Percentiles rank a stretch among this genome's conserved stretches.
These are phyloP conservation scores for Catalaphyllia jardinei DNA, from an alignment of 64 coral and sea anemone species.

Conservation along the genomic window DNA sequence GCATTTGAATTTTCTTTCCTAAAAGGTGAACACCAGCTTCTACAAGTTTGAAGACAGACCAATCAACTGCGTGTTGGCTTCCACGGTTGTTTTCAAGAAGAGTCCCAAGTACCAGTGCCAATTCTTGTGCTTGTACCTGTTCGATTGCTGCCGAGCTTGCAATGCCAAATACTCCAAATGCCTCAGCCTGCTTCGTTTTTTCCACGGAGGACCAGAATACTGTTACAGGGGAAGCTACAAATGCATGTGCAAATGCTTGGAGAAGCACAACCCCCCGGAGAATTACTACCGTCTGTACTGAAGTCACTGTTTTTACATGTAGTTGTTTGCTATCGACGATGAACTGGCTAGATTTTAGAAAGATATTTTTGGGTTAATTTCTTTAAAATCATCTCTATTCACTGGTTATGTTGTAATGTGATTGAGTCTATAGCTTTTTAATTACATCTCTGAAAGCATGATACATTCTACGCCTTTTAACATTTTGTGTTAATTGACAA, in stretches of 20 bases:
- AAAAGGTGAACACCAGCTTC: not conserved
- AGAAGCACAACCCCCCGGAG: not conserved
- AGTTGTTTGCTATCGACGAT: no score
- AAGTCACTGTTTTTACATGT: no score
- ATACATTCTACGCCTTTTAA: no score
- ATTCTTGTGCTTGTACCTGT: not conserved
- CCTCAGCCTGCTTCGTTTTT: not conserved
- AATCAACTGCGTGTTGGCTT: not conserved
- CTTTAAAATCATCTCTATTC: no score
- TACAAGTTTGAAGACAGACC: not conserved
- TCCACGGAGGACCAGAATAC: not conserved
- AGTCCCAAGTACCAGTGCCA: not conserved
- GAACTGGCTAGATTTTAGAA: no score
- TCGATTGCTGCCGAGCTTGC: slow-evolving; percentile 10
- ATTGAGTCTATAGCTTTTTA: no score
- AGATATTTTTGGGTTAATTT: no score
- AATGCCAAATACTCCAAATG: slow-evolving; percentile 1
- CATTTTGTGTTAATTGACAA: no score
- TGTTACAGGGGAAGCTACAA: not conserved
- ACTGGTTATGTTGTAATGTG: no score
- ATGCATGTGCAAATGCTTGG: slow-evolving; percentile 9
- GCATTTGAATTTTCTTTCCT: not conserved
- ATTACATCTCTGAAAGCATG: no score
- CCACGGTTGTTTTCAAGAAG: not conserved
- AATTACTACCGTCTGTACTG: no score